phyloP scores from a whole-genome alignment of 2,113 vertebrate species.

The Hippocampus mohnikei region DNA sequence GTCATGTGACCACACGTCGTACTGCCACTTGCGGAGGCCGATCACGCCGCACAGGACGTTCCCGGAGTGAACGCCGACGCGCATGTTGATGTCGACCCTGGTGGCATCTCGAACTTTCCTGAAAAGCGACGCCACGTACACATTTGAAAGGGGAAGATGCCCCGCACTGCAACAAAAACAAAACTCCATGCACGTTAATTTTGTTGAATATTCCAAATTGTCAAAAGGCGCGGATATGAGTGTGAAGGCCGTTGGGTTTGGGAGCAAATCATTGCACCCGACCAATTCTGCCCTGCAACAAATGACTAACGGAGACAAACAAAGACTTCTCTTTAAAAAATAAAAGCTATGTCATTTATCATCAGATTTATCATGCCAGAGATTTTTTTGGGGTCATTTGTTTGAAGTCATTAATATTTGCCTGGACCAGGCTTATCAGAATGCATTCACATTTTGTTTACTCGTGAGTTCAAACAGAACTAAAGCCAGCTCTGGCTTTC shows the following conservation, averaged over 20 bases:
- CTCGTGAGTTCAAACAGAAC: constrained; percentile 51
- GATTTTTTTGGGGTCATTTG: constrained; percentile 12
- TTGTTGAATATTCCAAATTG: background rate
- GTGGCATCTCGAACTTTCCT: constrained; percentile 97
- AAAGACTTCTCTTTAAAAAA: background rate
- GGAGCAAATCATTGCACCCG: background rate
- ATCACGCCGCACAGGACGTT: constrained; percentile 97
- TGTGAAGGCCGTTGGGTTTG: too few species aligned
- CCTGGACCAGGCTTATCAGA: constrained; percentile 35
- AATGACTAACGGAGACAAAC: background rate
- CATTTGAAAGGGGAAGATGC: background rate
- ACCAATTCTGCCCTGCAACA: background rate
- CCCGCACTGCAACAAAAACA: background rate
- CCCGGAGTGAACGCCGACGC: constrained; percentile 94
- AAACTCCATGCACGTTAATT: background rate
- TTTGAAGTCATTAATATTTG: constrained; percentile 18
- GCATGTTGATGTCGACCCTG: constrained; percentile 95
- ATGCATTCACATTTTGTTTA: constrained; percentile 50
- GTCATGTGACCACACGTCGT: constrained; percentile 98
- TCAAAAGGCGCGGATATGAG: too few species aligned
- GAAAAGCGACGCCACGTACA: constrained; percentile 5
- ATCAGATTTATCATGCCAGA: background rate
- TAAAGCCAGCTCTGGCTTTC: constrained; percentile 48
- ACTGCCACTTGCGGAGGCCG: constrained; percentile 97
- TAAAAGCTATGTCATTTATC: background rate